Evolutionary conservation across 2,113 vertebrate species (phyloP).

Genomic region (Todiramphus chloris): DNA sequence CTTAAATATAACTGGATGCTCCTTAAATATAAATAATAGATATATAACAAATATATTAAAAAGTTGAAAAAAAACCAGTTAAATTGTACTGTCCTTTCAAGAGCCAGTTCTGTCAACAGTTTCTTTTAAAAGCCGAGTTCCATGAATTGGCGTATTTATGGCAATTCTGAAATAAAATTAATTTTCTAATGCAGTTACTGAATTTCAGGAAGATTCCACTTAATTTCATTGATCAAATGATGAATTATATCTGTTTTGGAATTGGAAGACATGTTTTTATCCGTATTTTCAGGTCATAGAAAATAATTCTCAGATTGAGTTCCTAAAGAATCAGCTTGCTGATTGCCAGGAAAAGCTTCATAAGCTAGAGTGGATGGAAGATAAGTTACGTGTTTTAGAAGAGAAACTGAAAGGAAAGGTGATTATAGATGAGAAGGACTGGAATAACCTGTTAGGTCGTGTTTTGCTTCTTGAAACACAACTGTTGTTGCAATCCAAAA

Average conservation of each 20-base stretch:
- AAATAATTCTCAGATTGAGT: slow-evolving; percentile 66
- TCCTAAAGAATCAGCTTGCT: slow-evolving; percentile 74
- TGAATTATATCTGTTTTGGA: not conserved
- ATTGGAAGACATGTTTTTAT: not conserved
- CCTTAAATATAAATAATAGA: not conserved
- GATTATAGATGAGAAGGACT: slow-evolving; percentile 80
- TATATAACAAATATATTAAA: not conserved
- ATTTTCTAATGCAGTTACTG: not conserved
- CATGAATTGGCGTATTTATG: not conserved
- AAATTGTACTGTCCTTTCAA: not conserved
- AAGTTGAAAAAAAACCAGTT: not conserved
- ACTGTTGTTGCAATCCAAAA: slow-evolving; percentile 74
- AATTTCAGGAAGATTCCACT: not conserved
- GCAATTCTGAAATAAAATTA: not conserved
- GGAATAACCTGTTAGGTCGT: slow-evolving; percentile 87
- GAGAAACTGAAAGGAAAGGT: slow-evolving; percentile 79
- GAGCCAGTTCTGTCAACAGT: not conserved
- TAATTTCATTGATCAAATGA: not conserved
- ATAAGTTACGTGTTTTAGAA: slow-evolving; percentile 79
- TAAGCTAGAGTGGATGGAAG: slow-evolving; percentile 71
- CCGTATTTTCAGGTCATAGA: slow-evolving; percentile 48
- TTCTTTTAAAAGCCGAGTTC: not conserved
- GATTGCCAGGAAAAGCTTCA: slow-evolving; percentile 79
- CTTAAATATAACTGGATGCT: too few relatives aligned
- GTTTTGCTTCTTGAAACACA: slow-evolving; percentile 90